Evolutionary conservation across 2,888 invertebrate species (phyloP).

Genomic region (Leptinotarsa juncta): DNA sequence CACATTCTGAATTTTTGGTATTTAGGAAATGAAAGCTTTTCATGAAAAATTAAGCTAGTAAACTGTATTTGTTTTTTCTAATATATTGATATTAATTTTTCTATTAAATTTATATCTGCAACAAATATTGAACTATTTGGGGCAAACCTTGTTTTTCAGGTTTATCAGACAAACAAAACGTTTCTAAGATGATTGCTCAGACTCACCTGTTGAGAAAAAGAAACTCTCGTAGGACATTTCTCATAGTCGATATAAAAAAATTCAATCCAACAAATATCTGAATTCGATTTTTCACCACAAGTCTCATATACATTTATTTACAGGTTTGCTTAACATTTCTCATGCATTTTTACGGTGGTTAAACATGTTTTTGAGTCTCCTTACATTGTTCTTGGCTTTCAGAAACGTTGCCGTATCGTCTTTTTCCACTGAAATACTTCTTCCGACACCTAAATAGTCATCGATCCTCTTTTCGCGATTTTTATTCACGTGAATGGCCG

Average conservation of each 20-base stretch:
- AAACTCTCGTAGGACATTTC: not conserved
- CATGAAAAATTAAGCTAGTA: no score
- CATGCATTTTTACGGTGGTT: slow-evolving; percentile 57
- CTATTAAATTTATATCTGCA: no score
- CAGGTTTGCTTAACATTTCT: slow-evolving; percentile 31
- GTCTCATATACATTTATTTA: slow-evolving; percentile 37
- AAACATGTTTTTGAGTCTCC: slow-evolving; percentile 56
- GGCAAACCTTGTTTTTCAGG: not conserved
- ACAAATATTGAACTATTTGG: no score
- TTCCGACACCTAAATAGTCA: slow-evolving; percentile 56
- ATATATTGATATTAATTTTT: no score
- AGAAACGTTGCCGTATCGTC: slow-evolving; percentile 51
- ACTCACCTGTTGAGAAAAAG: not conserved
- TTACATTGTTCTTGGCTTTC: slow-evolving; percentile 57
- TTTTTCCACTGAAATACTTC: slow-evolving; percentile 48
- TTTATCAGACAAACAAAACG: not conserved
- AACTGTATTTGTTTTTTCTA: no score
- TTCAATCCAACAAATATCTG: not conserved
- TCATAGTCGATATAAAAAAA: not conserved
- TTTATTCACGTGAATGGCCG: slow-evolving; percentile 67
- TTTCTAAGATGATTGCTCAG: not conserved
- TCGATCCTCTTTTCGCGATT: slow-evolving; percentile 57
- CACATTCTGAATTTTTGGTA: no score
- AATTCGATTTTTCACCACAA: slow-evolving; percentile 22
- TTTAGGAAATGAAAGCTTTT: no score